phyloP scores from a whole-genome alignment of 2,888 invertebrate species.

The Malacosoma neustria region DNA sequence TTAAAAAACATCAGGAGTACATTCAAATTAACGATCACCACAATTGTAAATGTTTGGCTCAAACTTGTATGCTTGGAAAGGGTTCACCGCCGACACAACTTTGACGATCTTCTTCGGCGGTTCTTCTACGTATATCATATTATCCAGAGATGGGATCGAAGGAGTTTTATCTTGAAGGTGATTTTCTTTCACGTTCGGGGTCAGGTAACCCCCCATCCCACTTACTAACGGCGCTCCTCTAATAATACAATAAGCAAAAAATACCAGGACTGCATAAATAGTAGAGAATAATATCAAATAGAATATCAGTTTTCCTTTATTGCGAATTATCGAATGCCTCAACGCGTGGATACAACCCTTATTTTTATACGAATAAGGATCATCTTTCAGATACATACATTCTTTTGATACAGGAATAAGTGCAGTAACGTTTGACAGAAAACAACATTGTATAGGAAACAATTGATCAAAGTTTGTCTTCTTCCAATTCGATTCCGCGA shows the following conservation, averaged over 20 bases:
- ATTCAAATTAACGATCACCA: constrained; percentile 12
- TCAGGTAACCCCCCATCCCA: constrained; percentile 20
- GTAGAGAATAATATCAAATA: constrained; percentile 29
- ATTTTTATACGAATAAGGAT: constrained; percentile 26
- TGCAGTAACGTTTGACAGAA: constrained; percentile 30
- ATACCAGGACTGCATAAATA: constrained; percentile 29
- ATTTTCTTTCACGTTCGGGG: constrained; percentile 20
- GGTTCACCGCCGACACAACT: constrained; percentile 50
- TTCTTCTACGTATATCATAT: constrained; percentile 43
- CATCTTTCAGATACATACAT: constrained; percentile 28
- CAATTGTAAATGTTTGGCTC: constrained; percentile 26
- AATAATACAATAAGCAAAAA: constrained; percentile 50
- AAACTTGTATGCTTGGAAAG: constrained; percentile 43
- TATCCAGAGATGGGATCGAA: constrained; percentile 31
- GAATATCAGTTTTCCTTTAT: constrained; percentile 38
- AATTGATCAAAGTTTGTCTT: constrained; percentile 26
- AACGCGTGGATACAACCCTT: constrained; percentile 43
- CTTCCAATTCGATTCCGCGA: constrained; percentile 41
- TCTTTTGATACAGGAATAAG: constrained; percentile 32
- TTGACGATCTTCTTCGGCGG: constrained; percentile 47
- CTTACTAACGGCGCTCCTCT: constrained; percentile 43
- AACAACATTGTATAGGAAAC: constrained; percentile 53
- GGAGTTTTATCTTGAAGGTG: constrained; percentile 15
- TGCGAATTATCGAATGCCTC: constrained; percentile 28
- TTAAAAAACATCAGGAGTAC: no score